Percentiles rank a stretch among this genome's conserved stretches.
Evolutionary conservation across 2,113 vertebrate species (phyloP).

Genomic region (Pitta sordida): DNA sequence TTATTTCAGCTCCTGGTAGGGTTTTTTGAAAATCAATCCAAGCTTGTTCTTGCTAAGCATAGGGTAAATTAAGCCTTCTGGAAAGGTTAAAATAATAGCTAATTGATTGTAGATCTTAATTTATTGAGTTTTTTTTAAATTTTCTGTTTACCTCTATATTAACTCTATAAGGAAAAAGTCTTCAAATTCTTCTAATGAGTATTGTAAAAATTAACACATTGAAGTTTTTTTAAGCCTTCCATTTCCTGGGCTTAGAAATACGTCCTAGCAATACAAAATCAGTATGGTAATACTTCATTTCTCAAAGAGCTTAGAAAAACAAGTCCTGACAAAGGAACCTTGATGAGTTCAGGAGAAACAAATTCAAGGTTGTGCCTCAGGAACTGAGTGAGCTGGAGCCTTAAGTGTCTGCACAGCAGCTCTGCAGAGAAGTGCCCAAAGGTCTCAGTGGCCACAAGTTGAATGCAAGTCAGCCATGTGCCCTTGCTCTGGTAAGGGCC

Average conservation of each 20-base stretch:
- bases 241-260: conserved; percentile 10
- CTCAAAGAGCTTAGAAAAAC: conserved; percentile 15
- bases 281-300: not conserved
- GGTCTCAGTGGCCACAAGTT: not conserved
- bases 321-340: not conserved
- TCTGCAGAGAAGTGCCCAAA: fast-evolving
- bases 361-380: not conserved
- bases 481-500: not conserved
- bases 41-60: conserved; percentile 6
- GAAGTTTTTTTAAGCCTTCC: conserved; percentile 5
- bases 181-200: not conserved
- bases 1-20: not conserved
- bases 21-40: not conserved
- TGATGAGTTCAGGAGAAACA: not conserved
- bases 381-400: not conserved
- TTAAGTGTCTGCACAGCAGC: not conserved
- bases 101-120: not conserved
- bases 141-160: not conserved
- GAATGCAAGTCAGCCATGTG: not conserved
- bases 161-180: not conserved
- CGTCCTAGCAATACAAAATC: not conserved
- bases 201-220: conserved; percentile 28
- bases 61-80: conserved; percentile 7
- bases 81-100: conserved; percentile 36
- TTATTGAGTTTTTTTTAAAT: not conserved